Evolutionary conservation across 2,797 vertebrate genomes (phyloP), one percentile per base, ranked within the genome.

Genomic region (Staurois parvus): DNA sequence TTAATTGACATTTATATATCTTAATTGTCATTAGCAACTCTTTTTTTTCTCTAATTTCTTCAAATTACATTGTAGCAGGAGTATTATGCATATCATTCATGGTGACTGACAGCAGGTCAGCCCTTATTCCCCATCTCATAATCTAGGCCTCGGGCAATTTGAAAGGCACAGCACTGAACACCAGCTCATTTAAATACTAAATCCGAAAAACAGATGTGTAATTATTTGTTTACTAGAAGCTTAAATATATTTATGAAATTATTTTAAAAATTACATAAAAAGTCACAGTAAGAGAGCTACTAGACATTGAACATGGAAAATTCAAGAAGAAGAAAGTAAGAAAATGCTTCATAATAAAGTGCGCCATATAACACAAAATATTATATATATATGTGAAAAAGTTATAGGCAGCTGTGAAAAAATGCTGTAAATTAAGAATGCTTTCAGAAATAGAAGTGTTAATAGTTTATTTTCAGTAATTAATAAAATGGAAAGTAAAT

Each of bases 181-280:
- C 59, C 59, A 66, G 64, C 32, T 78, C n/a, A 78, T 78, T 78
- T 78, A 59, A 78, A 78, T 78, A 42, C 52, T 66, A 59, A 78
- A 78, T 78, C 37, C 37, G 28, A 78, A 28, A 64, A 66, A 40
- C 76, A 78, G 76, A 62, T 66, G 76, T 66, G 59, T 78, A 78
- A 42, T 40, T 78, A 66, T 64, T 78, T 78, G 59, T 42, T 66
- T 78, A 11, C n/a, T 26, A 12, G 59, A 66, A 78, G 62, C 64
- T 8, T 21, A 59, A 59, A 59, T 21, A 30, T 37, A 78, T 78
- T 78, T 66, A 13, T 19, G 4, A 24, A n/a, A n/a, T n/a, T n/a
- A n/a, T n/a, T n/a, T n/a, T n/a, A n/a, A 66, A 78, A n/a, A 17
- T 42, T 28, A 77, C 37, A 52, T 37, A 59, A 59, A 59, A 59